Percentiles rank a stretch among this genome's conserved stretches.
Evolutionary conservation across 1,140 invertebrate species (phyloP).

Genomic region (Calephelis virginiensis): DNA sequence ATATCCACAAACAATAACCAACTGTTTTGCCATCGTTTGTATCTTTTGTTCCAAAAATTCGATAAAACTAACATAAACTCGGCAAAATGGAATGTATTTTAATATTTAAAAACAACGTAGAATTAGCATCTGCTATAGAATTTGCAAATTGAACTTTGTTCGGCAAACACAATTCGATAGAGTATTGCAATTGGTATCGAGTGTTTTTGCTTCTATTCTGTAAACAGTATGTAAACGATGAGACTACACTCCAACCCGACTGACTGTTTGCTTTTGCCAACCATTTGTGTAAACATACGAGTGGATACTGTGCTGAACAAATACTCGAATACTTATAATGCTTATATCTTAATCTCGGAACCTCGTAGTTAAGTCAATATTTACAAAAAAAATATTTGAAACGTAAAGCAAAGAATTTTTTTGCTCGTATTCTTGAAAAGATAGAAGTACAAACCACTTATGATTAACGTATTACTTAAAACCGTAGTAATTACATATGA

Average conservation of each 20-base stretch:
- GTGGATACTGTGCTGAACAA: constrained; percentile 22
- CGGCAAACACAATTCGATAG: constrained; percentile 29
- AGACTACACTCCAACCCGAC: constrained; percentile 50
- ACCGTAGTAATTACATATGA: too few species aligned
- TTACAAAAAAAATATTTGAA: too few species aligned
- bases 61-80: not conserved
- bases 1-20: too few species aligned
- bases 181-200: constrained; percentile 40
- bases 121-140: constrained; percentile 12
- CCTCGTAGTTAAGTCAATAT: too few species aligned
- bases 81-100: not conserved
- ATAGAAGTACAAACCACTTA: too few species aligned
- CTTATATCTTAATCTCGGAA: too few species aligned
- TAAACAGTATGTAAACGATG: constrained; percentile 71
- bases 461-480: too few species aligned
- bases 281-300: constrained; percentile 37
- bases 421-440: too few species aligned
- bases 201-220: constrained; percentile 59
- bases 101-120: constrained; percentile 15
- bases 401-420: too few species aligned
- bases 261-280: constrained; percentile 59
- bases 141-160: constrained; percentile 20
- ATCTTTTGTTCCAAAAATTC: not conserved
- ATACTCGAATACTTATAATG: not conserved
- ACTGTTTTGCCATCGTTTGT: too few species aligned